Conservation (phyloP, 2,888 invertebrate genomes). For the Macrophya alboannulata region DNA sequence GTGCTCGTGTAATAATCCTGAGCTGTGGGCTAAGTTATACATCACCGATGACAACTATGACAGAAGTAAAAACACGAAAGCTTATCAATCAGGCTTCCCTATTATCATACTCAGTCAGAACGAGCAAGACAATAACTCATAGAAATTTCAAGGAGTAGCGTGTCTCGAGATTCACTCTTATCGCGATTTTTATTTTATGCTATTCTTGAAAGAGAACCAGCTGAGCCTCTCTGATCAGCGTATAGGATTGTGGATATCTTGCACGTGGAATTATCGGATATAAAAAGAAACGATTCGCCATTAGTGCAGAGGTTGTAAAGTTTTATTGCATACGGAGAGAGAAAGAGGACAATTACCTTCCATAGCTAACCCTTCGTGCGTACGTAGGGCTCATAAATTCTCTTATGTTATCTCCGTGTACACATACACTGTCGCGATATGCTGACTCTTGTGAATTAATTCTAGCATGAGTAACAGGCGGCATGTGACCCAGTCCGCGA, state of each 20-base stretch:
- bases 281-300: conserved; percentile 45
- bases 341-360: conserved; percentile 28
- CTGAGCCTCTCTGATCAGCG: conserved; percentile 38
- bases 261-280: conserved; percentile 21
- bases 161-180: not conserved
- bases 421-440: conserved; percentile 37
- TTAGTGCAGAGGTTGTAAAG: conserved; percentile 44
- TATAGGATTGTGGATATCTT: conserved; percentile 19
- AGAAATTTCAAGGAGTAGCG: not conserved
- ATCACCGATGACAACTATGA: not conserved
- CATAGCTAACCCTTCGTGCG: conserved; percentile 23
- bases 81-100: not conserved
- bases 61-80: not conserved
- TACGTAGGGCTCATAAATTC: conserved; percentile 37
- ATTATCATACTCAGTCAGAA: not conserved
- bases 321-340: conserved; percentile 7
- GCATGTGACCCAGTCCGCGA: conserved; percentile 33
- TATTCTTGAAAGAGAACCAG: not conserved
- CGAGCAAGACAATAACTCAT: not conserved
- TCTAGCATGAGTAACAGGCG: conserved; percentile 49
- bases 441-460: conserved; percentile 54
- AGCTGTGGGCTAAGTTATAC: not conserved
- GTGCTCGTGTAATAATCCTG: not conserved
- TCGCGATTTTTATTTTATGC: not conserved
- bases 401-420: conserved; percentile 19